Evolutionary conservation across 2,888 invertebrate species (phyloP).

Genomic region (Calameuta idolon): DNA sequence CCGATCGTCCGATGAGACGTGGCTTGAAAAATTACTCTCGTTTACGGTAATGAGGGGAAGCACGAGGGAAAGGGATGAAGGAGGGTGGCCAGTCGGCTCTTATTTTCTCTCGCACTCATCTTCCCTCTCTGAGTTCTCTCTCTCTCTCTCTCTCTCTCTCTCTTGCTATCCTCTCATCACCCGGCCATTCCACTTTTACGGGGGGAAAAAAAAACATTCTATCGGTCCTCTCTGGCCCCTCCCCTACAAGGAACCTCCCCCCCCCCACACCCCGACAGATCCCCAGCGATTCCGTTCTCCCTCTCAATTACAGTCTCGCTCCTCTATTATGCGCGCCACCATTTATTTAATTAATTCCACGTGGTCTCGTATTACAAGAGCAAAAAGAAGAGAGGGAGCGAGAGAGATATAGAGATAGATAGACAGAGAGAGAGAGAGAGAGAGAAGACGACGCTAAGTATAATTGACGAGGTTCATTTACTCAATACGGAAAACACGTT

Average conservation of each 20-base stretch:
- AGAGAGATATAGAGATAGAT: background rate
- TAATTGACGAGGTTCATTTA: background rate
- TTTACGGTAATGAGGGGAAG: constrained; percentile 42
- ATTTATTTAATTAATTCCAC: constrained; percentile 48
- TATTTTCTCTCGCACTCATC: constrained; percentile 3
- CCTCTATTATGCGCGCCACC: constrained; percentile 20
- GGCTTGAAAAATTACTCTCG: constrained; percentile 42
- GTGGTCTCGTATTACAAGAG: constrained; percentile 2
- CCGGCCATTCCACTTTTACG: too few relatives aligned
- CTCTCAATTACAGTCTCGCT: constrained; percentile 33
- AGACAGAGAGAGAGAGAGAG: constrained; percentile 18
- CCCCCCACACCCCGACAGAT: too few relatives aligned
- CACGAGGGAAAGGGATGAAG: constrained; percentile 28
- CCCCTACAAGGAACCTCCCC: background rate
- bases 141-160: background rate
- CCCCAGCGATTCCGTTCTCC: constrained; percentile 14
- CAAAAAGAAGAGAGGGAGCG: background rate
- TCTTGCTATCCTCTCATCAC: too few relatives aligned
- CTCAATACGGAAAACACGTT: constrained; percentile 1
- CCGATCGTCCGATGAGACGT: constrained; percentile 27
- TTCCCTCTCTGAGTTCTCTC: background rate
- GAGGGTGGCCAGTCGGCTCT: constrained; percentile 9
- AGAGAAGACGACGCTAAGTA: constrained; percentile 9
- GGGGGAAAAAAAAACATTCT: constrained; percentile 13
- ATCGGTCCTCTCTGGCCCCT: constrained; percentile 8